Evolutionary conservation across 2,113 vertebrate genomes (phyloP), one percentile per base, ranked within the genome.

Genomic region (Garra rufa): DNA sequence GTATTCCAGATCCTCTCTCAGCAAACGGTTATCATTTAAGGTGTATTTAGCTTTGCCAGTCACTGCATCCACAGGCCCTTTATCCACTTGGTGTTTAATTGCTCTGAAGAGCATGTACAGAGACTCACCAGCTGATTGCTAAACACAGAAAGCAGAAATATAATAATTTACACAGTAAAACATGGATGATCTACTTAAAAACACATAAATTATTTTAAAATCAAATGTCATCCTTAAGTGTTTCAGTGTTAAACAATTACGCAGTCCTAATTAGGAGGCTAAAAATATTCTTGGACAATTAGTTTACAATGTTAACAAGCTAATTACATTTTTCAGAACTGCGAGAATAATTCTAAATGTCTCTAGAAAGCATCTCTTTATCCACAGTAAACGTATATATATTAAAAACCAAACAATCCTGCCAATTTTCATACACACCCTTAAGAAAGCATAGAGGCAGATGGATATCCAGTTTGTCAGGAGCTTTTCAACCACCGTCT

Each of bases 391-490:
- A 75, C 17, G 0, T 9, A 50, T 26, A 50, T 26, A 7, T 4
- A 48, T 28, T 74, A 74, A 44, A 48, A 28, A 74, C 0, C 19
- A 6, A n/a, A 46, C 70, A 73, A 26, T 14, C 1, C n/a, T 28
- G 26, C 50, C 43, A 24, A 52, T 70, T 77, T 24, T 30, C 17
- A 28, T 30, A 91, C 95, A 92, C 85, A 99, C 98, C 96, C 97
- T 95, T 86, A 99, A 95, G 26, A 99, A 99, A 0, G 96, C 88
- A 0, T 99, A 99, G 9, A 99, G 95, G 87, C 98, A 99, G 94
- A 99, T 99, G 87, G 98, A 99, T 97, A 99, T 99, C 98, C 98
- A 99, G 92, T 99, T 99, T 84, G 97, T 99, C 90, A 99, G 93
- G 87, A 99, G 94, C 91, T 99, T 99, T 91, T 99, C 98, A 80